Conservation (phyloP, 1,140 invertebrate species). For the roundworm (Caenorhabditis elegans) region WBcel235 BX284606.5:6865501-6866000, state of each 20-base stretch:
- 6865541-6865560: constrained; percentile 1
- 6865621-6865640: neutral
- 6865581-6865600: neutral
- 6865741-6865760: neutral
- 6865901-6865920: neutral
- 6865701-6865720: no score
- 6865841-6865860: neutral
- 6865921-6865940: neutral
- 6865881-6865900: neutral
- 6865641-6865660: neutral
- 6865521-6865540: neutral
- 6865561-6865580: neutral
- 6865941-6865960: no score
- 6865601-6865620: neutral
- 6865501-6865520: no score
- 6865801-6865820: neutral
- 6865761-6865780: neutral
- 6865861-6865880: neutral
- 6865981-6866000: no score
- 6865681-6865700: constrained; percentile 18
- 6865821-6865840: neutral
- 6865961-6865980: no score
- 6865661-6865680: neutral
- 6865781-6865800: neutral
- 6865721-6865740: no score